phyloP scores from a whole-genome alignment of 1,140 invertebrate species.

The Listronotus oregonensis region DNA sequence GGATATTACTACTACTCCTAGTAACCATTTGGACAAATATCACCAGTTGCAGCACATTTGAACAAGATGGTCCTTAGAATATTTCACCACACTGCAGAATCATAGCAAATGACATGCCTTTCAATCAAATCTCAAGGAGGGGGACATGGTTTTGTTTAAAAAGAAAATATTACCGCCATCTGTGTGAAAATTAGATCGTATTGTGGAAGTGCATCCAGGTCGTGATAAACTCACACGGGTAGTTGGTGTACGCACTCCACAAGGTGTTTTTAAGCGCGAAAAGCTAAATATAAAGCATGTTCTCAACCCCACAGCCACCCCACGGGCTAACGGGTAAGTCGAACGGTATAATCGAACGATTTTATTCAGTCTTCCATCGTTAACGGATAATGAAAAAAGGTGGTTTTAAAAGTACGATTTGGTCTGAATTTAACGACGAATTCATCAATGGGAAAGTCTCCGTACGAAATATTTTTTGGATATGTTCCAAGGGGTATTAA shows the following conservation, averaged over 20 bases:
- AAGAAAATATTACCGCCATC: conserved; percentile 42
- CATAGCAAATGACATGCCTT: conserved; percentile 35
- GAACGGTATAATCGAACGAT: no score
- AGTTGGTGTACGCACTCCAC: conserved; percentile 23
- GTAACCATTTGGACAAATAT: conserved; percentile 1
- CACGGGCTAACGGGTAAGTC: no score
- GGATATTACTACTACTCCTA: background rate
- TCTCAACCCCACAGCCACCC: no score
- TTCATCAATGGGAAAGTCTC: no score
- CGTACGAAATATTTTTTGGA: no score
- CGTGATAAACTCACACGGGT: conserved; percentile 27
- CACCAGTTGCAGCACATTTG: conserved; percentile 43
- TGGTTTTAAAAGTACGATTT: no score
- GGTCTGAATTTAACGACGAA: no score
- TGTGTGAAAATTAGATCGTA: conserved; percentile 49
- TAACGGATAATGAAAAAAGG: no score
- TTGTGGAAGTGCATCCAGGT: conserved; percentile 48
- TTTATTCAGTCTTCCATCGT: no score
- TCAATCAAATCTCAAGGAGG: conserved; percentile 24
- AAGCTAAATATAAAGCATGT: no score
- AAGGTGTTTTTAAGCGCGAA: no score
- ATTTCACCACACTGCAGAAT: conserved; percentile 36
- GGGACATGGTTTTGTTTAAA: conserved; percentile 50
- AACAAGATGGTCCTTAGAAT: conserved; percentile 41
- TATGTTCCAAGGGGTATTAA: no score